A percentile compares a stretch with the other conserved stretches of the same genome.
These are phyloP conservation scores for Calephelis virginiensis DNA, from an alignment of 1,140 invertebrate species.

Conservation along the genomic window DNA sequence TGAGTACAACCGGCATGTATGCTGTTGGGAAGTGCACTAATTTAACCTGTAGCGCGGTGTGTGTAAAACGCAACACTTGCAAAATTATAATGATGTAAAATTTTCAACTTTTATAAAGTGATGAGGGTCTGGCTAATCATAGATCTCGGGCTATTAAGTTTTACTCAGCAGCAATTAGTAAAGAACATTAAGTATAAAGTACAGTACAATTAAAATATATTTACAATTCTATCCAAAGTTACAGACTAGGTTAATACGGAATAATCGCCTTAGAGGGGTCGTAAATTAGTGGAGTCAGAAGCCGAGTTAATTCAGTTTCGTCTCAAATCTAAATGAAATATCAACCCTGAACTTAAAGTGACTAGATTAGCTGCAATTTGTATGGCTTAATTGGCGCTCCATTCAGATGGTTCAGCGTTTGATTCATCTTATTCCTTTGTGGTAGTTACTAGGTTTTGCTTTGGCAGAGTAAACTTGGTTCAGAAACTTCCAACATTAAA, in stretches of 20 bases:
- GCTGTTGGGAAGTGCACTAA: no score
- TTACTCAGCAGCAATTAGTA: neutral
- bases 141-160: neutral
- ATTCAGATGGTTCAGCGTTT: slow-evolving; percentile 3
- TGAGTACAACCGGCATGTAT: no score
- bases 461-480: neutral
- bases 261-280: slow-evolving; percentile 11
- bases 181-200: neutral
- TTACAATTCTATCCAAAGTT: slow-evolving; percentile 13
- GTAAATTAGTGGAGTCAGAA: slow-evolving; percentile 15
- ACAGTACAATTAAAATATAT: slow-evolving; percentile 11
- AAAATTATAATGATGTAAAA: no score
- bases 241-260: slow-evolving; percentile 3
- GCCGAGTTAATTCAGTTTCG: slow-evolving; percentile 14
- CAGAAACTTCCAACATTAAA: no score
- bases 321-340: slow-evolving; percentile 12
- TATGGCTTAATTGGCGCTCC: slow-evolving; percentile 4
- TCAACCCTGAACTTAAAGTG: slow-evolving; percentile 14
- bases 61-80: no score
- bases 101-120: no score
- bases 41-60: no score
- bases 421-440: slow-evolving; percentile 1
- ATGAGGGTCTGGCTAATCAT: no score
- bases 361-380: slow-evolving; percentile 14
- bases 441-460: neutral